A percentile compares a stretch with the other conserved stretches of the same genome.
Evolutionary conservation across 2,888 invertebrate genomes (phyloP).

Genomic region (Drosophila emarginata): DNA sequence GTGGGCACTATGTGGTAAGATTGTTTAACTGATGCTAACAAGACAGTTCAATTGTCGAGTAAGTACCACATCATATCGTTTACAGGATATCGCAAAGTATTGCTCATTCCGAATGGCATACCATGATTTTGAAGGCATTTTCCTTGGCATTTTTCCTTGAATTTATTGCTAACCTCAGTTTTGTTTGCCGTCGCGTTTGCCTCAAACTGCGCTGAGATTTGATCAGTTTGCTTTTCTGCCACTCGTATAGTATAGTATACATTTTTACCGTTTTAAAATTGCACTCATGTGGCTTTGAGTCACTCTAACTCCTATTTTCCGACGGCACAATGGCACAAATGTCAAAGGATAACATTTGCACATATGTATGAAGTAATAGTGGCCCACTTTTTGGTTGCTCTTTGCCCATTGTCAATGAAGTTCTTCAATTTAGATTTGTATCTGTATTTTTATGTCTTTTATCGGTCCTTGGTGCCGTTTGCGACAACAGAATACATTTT

Average conservation of each 20-base stretch:
- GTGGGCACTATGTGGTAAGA: not conserved
- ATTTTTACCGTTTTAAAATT: constrained; percentile 50
- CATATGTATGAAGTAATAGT: not conserved
- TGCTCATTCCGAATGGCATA: constrained; percentile 1
- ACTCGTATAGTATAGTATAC: constrained; percentile 22
- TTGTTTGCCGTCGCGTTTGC: constrained; percentile 19
- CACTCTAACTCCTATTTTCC: constrained; percentile 3
- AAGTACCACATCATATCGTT: not conserved
- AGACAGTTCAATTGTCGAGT: not conserved
- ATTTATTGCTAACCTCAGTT: constrained; percentile 48
- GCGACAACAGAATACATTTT: constrained; percentile 53
- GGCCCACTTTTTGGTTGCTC: not conserved
- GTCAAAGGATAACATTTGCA: constrained; percentile 20
- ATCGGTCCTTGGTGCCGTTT: constrained; percentile 40
- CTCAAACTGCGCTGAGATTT: constrained; percentile 49
- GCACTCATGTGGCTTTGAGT: constrained; percentile 44
- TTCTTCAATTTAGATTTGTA: constrained; percentile 43
- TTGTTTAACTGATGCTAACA: not conserved
- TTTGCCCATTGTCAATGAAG: constrained; percentile 30
- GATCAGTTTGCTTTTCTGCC: constrained; percentile 52
- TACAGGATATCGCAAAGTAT: constrained; percentile 1
- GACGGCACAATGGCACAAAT: constrained; percentile 33
- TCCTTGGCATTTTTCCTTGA: constrained; percentile 35
- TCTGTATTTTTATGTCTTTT: constrained; percentile 37
- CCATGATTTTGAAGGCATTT: constrained; percentile 12